Evolutionary conservation across 1,140 invertebrate species (phyloP), one percentile per base, ranked within the genome.

Genomic region (Macrobrachium nipponense): DNA sequence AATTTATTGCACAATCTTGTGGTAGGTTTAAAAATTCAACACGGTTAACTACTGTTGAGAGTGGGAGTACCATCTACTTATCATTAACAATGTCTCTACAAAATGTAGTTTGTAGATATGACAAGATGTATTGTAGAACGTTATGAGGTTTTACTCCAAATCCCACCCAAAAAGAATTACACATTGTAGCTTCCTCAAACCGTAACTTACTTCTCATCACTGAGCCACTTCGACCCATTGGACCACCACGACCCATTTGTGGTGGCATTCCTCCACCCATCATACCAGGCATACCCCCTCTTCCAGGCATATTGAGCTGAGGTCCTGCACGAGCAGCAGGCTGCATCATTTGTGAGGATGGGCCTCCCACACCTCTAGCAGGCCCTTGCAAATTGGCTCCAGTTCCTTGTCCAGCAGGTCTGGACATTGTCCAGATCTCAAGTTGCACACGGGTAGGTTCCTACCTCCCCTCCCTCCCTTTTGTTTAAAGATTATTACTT

Each of bases 281-380:
- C 80, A 85, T 85, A n/a, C 82, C 87, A 59, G 85, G 80, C 44
- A 86, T 78, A 7, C 87, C 80, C 64, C 87, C 80, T 59, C 82
- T 70, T 14, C 80, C 80, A n/a, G 87, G 87, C 75, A 87, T 83
- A 36, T 86, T 86, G 8, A 86, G 66, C 84, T 86, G 84, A 23
- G 84, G 84, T 6, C 84, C 84, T n/a, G 76, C 80, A 64, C 86
- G 79, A 12, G 82, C 86, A 14, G 85, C 79, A 36, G 86, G 88
- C 75, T 78, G 77, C 88, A 89, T 89, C 80, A 88, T 86, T 44
- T 89, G 88, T 27, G 83, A 80, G 5, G 88, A 88, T 18, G 88
- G 86, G 3, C 86, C 86, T 20, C 88, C 88, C 7, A 89, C 88
- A n/a, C 88, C 88, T 17, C 88, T 60, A 36, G 87, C 88, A n/a